Evolutionary conservation across 2,113 vertebrate species (phyloP), one percentile per base, ranked within the genome.

Genomic region (Salminus brasiliensis): DNA sequence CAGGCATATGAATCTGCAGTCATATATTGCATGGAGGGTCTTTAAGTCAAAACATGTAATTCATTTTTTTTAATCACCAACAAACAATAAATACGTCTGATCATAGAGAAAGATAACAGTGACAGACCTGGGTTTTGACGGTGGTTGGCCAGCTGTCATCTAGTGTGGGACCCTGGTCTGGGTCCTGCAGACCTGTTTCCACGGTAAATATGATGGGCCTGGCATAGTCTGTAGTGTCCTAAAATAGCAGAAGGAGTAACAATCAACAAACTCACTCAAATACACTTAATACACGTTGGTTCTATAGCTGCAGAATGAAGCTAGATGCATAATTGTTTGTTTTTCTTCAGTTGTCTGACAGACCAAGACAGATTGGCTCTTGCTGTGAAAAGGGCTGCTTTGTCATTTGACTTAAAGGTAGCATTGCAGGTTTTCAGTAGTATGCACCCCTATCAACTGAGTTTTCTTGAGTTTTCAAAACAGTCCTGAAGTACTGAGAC

Each of bases 151-250:
- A 99, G 30, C 91, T 93, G 0, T 97, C 94, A 0, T 99, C 97
- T 70, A 99, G 90, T 78, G 94, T 84, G 0, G 96, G 96, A 13
- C 94, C 95, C 0, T 87, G 32, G 23, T 94, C 87, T 0, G 90
- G 85, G 0, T 93, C 91, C 80, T 92, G 92, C 55, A 98, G 91
- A 43, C 90, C 91, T 0, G 94, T 96, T 85, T 97, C 95, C 0
- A 95, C 87, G 3, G 92, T 90, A 85, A 99, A 99, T 0, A 94
- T 86, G 65, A 99, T 96, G 0, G 98, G 96, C 83, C 98, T 95
- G 68, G 96, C 94, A 0, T 97, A 98, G 88, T 99, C 98, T 0
- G 95, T 95, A 0, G 97, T 96, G 84, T 99, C 98, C 98, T 99
- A 76, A 0, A 21, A 39, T 13, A 79, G 70, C 7, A 79, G 41